A percentile compares a stretch with the other conserved stretches of the same genome.
These are phyloP conservation scores for Anastrepha ludens DNA, from an alignment of 1,140 invertebrate genomes.

Conservation along the genomic window DNA sequence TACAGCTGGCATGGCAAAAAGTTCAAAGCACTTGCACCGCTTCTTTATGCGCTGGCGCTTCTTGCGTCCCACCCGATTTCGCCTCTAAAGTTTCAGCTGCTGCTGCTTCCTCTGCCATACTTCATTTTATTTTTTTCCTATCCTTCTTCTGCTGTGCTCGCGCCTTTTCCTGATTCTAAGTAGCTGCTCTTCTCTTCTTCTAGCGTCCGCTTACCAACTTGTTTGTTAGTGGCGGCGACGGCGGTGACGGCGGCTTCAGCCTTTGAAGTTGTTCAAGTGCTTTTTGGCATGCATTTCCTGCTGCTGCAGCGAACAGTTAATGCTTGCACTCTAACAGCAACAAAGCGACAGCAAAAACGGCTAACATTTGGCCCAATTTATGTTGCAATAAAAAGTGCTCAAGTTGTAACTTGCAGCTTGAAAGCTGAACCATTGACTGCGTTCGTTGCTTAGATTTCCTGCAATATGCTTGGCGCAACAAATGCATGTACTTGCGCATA, in stretches of 20 bases:
- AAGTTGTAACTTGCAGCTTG: background rate
- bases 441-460: constrained; percentile 37
- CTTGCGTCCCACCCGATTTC: no score
- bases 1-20: background rate
- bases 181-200: background rate
- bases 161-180: background rate
- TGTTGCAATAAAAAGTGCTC: constrained; percentile 47
- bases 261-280: constrained; percentile 51
- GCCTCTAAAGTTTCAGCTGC: background rate
- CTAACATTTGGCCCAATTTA: constrained; percentile 48
- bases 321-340: constrained; percentile 2
- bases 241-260: background rate
- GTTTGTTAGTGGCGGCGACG: background rate
- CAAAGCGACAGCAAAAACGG: background rate
- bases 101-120: background rate
- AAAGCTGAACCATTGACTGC: background rate
- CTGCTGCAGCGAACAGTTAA: constrained; percentile 4
- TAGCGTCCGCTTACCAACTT: background rate
- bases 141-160: background rate
- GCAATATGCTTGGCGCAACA: background rate
- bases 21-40: constrained; percentile 43
- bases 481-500: background rate
- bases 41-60: background rate
- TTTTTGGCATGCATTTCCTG: constrained; percentile 50
- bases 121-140: background rate